These are phyloP conservation scores for Cepphus grylle DNA, from an alignment of 2,113 vertebrate species.

Conservation along the genomic window DNA sequence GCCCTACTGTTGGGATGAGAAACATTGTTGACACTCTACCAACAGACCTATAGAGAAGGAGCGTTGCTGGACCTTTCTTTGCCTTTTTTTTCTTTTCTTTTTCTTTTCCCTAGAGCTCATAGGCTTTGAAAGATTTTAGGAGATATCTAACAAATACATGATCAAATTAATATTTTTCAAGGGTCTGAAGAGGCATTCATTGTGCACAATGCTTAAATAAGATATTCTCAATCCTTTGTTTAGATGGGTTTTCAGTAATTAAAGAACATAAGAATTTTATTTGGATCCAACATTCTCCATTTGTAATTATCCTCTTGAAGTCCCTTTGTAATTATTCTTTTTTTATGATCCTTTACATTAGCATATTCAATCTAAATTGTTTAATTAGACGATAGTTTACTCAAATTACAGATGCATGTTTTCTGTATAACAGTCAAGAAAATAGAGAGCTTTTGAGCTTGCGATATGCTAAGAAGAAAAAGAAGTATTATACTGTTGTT, in stretches of 20 bases:
- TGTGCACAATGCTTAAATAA: constrained; percentile 49
- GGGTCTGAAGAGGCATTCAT: neutral
- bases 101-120: neutral
- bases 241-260: constrained; percentile 67
- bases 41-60: neutral
- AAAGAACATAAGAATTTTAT: constrained; percentile 64
- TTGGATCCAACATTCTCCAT: constrained; percentile 52
- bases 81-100: no score
- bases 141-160: neutral
- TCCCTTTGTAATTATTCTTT: constrained; percentile 69
- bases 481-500: neutral
- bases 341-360: constrained; percentile 56
- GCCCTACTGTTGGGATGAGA: neutral
- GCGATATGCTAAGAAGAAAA: constrained; percentile 1
- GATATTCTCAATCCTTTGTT: constrained; percentile 51
- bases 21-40: neutral
- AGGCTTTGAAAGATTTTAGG: neutral
- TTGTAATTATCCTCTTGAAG: constrained; percentile 71
- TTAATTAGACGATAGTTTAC: constrained; percentile 70
- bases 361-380: constrained; percentile 72
- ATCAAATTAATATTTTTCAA: constrained; percentile 31
- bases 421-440: constrained; percentile 38
- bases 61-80: neutral
- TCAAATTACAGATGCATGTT: constrained; percentile 70
- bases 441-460: constrained; percentile 37